Evolutionary conservation across 2,113 vertebrate species (phyloP), one percentile per base, ranked within the genome.

Genomic region (Thunnus maccoyii): DNA sequence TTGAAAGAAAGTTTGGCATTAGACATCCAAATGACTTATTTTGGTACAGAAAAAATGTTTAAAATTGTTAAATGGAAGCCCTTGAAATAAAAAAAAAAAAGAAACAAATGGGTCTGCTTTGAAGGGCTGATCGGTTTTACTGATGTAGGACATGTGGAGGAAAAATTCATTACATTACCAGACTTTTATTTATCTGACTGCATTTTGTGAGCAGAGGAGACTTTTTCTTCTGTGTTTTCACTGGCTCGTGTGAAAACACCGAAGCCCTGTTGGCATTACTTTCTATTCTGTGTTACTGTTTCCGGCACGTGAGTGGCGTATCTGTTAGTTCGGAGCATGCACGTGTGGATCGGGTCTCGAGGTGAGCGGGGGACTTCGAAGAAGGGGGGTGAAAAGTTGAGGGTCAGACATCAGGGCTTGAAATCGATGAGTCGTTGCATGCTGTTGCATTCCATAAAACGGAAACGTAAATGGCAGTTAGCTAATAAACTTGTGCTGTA

Each of bases 401-500:
- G 57, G 69, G 72, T 73, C 52, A 2, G 57, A 66, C 46, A 62
- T 67, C 54, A 74, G 76, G 81, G 78, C 44, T 67, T 47, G 66
- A 83, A 79, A 82, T 51, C 17, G 3, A 79, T 51, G 68, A 71
- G 72, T 56, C 44, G 83, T 82, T 41, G 76, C 90, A 94, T 94
- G 93, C 89, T 82, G 30, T 68, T 84, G 85, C 84, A 82, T 89
- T 89, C 90, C 85, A 82, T 89, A 84, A 51, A 82, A 88, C 76
- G 73, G 83, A 92, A 87, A 89, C 81, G 41, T 87, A 89, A 89
- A 92, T 72, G 92, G 90, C 82, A 90, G 81, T 89, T 63, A 22
- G 87, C 76, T 72, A 82, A 85, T 86, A 64, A 84, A 65, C 48
- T 92, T 93, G 93, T 93, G 91, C 92, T 93, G 89, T 90, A 52